Conservation (phyloP, 2,888 invertebrate genomes). For the Hypercompe scribonia region DNA sequence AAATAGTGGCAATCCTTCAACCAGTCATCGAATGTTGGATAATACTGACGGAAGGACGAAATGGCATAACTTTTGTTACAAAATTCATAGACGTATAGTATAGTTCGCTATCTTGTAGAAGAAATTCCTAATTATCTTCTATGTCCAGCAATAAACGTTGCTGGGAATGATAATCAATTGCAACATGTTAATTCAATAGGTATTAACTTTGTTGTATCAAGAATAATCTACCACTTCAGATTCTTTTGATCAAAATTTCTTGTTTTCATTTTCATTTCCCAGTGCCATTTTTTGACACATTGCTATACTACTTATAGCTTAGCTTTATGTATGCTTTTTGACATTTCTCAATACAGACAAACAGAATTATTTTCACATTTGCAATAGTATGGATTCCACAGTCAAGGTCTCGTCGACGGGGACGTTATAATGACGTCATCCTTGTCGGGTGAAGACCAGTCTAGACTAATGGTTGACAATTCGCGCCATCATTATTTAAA, state of each 20-base stretch:
- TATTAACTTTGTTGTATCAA: neutral
- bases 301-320: neutral
- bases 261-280: neutral
- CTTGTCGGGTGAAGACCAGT: neutral
- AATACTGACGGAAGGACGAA: neutral
- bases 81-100: neutral
- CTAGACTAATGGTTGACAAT: constrained; percentile 6
- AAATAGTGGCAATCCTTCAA: neutral
- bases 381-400: neutral
- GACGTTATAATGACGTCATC: constrained; percentile 16
- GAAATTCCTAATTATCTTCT: too few relatives aligned
- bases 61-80: neutral
- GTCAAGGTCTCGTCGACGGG: neutral
- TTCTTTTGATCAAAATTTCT: neutral
- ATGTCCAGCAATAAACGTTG: neutral
- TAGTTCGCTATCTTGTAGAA: neutral
- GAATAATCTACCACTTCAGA: neutral
- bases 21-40: neutral
- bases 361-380: neutral
- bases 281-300: neutral
- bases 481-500: constrained; percentile 10
- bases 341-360: neutral
- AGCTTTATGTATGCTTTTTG: neutral
- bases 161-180: neutral
- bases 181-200: neutral